These are phyloP conservation scores for Eupeodes latifasciatus DNA, from an alignment of 2,888 invertebrate species.

Conservation along the genomic window DNA sequence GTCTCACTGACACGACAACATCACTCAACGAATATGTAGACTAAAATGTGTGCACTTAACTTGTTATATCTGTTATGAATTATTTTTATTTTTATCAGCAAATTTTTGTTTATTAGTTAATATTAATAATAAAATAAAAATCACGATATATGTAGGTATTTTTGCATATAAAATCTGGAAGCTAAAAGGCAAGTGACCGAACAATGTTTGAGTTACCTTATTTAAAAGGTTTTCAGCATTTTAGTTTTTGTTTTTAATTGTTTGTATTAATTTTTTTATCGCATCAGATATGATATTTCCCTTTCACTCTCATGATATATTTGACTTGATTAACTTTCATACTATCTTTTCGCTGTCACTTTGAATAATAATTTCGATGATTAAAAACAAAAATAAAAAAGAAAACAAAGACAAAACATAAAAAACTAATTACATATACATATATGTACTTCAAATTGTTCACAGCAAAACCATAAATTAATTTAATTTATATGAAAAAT, in stretches of 20 bases:
- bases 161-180: background rate
- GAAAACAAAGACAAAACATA: background rate
- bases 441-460: background rate
- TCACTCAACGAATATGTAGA: too few species aligned
- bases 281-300: background rate
- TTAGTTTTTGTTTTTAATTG: background rate
- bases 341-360: constrained; percentile 17
- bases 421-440: background rate
- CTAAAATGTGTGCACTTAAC: too few species aligned
- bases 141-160: background rate
- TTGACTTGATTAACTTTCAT: background rate
- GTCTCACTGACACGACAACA: too few species aligned
- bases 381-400: constrained; percentile 16
- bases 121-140: constrained; percentile 17
- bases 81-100: constrained; percentile 7
- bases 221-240: background rate
- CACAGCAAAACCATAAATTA: constrained; percentile 44
- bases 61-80: background rate
- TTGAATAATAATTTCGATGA: constrained; percentile 25
- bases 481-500: constrained; percentile 25
- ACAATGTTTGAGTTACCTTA: constrained; percentile 26
- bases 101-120: background rate
- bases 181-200: constrained; percentile 27
- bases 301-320: constrained; percentile 5
- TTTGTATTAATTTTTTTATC: background rate